Base-by-base conservation (phyloP, 2,888 invertebrate species). In the Erebia palarica region DNA sequence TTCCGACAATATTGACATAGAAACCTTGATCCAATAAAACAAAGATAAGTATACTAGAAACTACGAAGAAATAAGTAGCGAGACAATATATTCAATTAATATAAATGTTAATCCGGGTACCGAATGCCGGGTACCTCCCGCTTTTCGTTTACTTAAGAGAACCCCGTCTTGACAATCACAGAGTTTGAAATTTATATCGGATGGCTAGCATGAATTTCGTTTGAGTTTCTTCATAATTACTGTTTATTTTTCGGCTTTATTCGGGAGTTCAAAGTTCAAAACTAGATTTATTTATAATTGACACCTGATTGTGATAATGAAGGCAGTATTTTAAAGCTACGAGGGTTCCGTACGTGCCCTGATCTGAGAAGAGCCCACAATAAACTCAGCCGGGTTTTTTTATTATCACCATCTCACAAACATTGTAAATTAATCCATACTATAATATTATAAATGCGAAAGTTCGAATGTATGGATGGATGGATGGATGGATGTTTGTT, bases 31-130 rank as follows among this genome's bases (percentile, higher is more conserved):
- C 14, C 14, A 36, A n/a, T 59, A 59, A 59, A 18, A 10, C 18
- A 55, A 16, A 10, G 16, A 10, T 53, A 53, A 10, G 11, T 4
- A 3, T 44, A 44, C 44, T 9, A 36, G 36, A 36, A 36, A 36
- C 36, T 53, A 55, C 3, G n/a, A 21, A 65, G 59, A 66, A 68
- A 75, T 72, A 77, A 78, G 78, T 79, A 77, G 78, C 78, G 79
- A 77, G 79, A 84, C 84, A 83, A 85, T 84, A 79, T 84, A 84
- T 85, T 84, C 84, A 84, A 84, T 85, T 81, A 83, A 82, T 84
- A 83, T 82, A 84, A 82, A 85, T 85, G 84, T 82, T 81, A 84
- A 85, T 84, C 80, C 79, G 47, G 21, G 16, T 13, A 13, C 57
- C 57, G 44, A 44, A 10, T 3, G 16, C 18, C 66, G 57, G 44